A percentile compares a stretch with the other conserved stretches of the same genome.
phyloP scores from a whole-genome alignment of 92 coral and sea anemone genomes.

The Porites rus region DNA sequence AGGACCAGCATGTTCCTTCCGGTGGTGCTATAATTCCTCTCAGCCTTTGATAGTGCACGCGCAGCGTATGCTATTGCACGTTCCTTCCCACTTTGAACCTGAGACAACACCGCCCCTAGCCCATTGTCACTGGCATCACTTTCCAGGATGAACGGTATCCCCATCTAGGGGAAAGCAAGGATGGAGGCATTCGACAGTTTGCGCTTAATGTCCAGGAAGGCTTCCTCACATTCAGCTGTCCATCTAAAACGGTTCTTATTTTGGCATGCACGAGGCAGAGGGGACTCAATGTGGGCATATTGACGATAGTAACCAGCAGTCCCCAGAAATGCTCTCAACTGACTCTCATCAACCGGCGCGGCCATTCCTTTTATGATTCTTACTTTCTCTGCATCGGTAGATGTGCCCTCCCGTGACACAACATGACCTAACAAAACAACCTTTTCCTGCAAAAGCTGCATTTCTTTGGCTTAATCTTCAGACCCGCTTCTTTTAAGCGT shows the following conservation, averaged over 20 bases:
- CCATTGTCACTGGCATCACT: slow-evolving; percentile 53
- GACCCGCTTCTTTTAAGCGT: slow-evolving; percentile 49
- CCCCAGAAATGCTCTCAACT: slow-evolving; percentile 51
- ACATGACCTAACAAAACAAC: slow-evolving; percentile 50
- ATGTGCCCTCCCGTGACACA: slow-evolving; percentile 37
- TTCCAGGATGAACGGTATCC: slow-evolving; percentile 39
- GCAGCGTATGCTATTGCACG: slow-evolving; percentile 29
- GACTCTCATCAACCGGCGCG: slow-evolving; percentile 10
- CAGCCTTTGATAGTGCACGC: slow-evolving; percentile 26
- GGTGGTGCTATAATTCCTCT: no score
- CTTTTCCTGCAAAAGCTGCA: slow-evolving; percentile 50
- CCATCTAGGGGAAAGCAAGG: slow-evolving; percentile 33
- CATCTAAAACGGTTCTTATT: slow-evolving; percentile 11
- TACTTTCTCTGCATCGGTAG: slow-evolving; percentile 65
- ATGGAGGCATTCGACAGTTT: slow-evolving; percentile 30
- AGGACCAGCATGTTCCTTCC: no score
- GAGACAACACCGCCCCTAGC: slow-evolving; percentile 34
- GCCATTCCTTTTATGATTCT: slow-evolving; percentile 46
- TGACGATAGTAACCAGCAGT: slow-evolving; percentile 50
- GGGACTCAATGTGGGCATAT: slow-evolving; percentile 48
- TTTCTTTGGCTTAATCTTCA: slow-evolving; percentile 54
- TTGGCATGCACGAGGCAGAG: slow-evolving; percentile 41
- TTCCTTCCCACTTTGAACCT: slow-evolving; percentile 44
- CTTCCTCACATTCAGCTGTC: slow-evolving; percentile 42
- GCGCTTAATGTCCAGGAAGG: slow-evolving; percentile 18